phyloP scores from a whole-genome alignment of 2,888 invertebrate species.

The Eucriotettix oculatus region DNA sequence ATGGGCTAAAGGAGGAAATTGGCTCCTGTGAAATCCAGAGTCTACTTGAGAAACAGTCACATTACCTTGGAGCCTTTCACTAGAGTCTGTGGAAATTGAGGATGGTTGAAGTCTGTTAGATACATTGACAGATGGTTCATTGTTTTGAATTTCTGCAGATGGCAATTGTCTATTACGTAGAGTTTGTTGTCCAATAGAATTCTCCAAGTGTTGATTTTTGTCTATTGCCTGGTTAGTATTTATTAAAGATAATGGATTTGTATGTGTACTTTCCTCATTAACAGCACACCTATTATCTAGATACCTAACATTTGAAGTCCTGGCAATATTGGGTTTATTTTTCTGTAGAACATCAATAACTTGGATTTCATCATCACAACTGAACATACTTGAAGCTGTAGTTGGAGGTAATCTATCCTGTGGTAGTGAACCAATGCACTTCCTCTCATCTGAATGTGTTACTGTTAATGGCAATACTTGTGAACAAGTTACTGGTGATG shows the following conservation, averaged over 20 bases:
- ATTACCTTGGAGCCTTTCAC: background rate
- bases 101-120: background rate
- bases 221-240: background rate
- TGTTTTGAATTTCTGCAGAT: too few species aligned
- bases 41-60: background rate
- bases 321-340: too few species aligned
- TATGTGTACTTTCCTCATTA: background rate
- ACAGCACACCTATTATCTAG: background rate
- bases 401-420: too few species aligned
- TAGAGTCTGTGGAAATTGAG: background rate
- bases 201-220: background rate
- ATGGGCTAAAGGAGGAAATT: slow-evolving; percentile 16
- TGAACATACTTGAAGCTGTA: background rate
- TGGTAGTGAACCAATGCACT: too few species aligned
- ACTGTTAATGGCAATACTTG: too few species aligned
- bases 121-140: background rate
- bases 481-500: too few species aligned
- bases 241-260: background rate
- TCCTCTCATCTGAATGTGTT: too few species aligned
- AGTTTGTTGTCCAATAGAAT: background rate
- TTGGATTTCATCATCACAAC: background rate
- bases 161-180: too few species aligned
- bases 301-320: background rate
- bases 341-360: background rate
- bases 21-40: slow-evolving; percentile 7